A percentile compares a stretch with the other conserved stretches of the same genome.
These are phyloP conservation scores for Criorhina ranunculi DNA, from an alignment of 2,888 invertebrate species.

Conservation along the genomic window DNA sequence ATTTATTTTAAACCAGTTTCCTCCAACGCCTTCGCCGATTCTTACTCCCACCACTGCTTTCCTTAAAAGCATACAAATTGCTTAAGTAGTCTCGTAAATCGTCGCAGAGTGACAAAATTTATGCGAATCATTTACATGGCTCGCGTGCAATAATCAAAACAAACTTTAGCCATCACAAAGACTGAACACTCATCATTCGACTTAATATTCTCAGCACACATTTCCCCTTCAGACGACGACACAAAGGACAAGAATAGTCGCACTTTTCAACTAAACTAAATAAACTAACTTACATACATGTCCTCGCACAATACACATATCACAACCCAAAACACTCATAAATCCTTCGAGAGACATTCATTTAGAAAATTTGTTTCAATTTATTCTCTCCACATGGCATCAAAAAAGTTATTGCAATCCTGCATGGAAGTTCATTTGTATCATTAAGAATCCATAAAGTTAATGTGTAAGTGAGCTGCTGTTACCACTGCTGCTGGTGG, in stretches of 20 bases:
- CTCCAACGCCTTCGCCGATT: not conserved
- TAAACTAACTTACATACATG: slow-evolving; percentile 35
- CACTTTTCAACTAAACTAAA: slow-evolving; percentile 53
- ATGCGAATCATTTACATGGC: slow-evolving; percentile 62
- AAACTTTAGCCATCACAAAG: slow-evolving; percentile 68
- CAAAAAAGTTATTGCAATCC: slow-evolving; percentile 50
- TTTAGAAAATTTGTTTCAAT: slow-evolving; percentile 74
- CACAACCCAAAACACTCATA: slow-evolving; percentile 57
- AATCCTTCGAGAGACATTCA: slow-evolving; percentile 69
- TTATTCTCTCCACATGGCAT: slow-evolving; percentile 50
- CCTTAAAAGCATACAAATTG: slow-evolving; percentile 6
- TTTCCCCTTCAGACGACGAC: slow-evolving; percentile 15
- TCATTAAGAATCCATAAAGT: slow-evolving; percentile 75
- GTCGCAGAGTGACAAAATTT: slow-evolving; percentile 58
- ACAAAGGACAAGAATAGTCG: slow-evolving; percentile 47
- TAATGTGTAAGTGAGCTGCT: slow-evolving; percentile 58
- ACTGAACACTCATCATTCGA: slow-evolving; percentile 58
- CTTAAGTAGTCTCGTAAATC: slow-evolving; percentile 58
- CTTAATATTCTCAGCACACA: slow-evolving; percentile 69
- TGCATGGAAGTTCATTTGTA: slow-evolving; percentile 64
- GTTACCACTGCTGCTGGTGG: slow-evolving; percentile 10
- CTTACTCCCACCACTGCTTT: not conserved
- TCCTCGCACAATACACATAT: slow-evolving; percentile 41
- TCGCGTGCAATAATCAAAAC: slow-evolving; percentile 59
- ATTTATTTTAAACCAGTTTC: slow-evolving; percentile 5